Conservation (phyloP, 2,888 invertebrate genomes). For the Stenodera caucasica region DNA sequence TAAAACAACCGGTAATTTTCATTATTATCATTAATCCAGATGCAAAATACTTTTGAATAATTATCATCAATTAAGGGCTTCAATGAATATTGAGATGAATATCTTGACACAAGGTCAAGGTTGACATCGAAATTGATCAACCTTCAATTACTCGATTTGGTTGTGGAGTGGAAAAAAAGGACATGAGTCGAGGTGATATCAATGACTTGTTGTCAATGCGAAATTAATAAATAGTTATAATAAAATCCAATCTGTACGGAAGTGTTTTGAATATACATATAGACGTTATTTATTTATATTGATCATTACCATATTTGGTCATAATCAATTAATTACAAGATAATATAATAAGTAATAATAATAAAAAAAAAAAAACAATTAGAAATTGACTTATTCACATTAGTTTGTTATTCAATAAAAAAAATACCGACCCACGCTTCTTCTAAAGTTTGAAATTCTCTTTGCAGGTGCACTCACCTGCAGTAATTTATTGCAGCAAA, state of each 20-base stretch:
- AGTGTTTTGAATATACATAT: conserved; percentile 19
- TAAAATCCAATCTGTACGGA: conserved; percentile 18
- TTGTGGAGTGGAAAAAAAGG: conserved; percentile 8
- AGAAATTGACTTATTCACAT: too few relatives aligned
- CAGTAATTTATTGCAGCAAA: background rate
- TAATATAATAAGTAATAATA: background rate
- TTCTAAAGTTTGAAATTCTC: background rate
- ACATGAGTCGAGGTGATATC: conserved; percentile 22
- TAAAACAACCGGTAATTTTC: background rate
- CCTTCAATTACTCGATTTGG: conserved; percentile 24
- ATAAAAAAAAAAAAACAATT: background rate
- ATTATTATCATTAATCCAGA: conserved; percentile 10
- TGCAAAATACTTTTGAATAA: conserved; percentile 19
- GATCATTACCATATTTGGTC: background rate
- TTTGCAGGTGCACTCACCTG: conserved; percentile 1
- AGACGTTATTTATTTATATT: conserved; percentile 9
- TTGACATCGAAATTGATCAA: conserved; percentile 18
- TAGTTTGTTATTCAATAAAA: background rate
- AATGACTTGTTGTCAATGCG: conserved; percentile 3
- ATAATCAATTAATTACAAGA: conserved; percentile 2
- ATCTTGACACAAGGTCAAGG: conserved; percentile 20
- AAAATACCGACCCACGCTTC: background rate
- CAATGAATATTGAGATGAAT: conserved; percentile 11
- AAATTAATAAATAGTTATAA: conserved; percentile 10
- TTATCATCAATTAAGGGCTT: conserved; percentile 13